These are phyloP conservation scores for Nerophis lumbriciformis DNA, from an alignment of 2,113 vertebrate species.

Conservation along the genomic window DNA sequence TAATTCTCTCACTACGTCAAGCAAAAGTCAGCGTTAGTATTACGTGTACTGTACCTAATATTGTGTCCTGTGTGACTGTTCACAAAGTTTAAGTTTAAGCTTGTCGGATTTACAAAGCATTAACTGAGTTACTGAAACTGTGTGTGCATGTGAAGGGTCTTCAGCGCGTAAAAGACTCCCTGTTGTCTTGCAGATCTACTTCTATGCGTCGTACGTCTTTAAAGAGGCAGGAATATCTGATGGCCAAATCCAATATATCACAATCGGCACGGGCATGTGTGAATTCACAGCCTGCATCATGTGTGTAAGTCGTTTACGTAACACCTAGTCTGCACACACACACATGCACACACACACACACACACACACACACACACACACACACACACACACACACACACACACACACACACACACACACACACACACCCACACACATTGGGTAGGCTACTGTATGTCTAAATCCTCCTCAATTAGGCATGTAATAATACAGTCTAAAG, in stretches of 20 bases:
- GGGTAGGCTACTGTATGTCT: too few species aligned
- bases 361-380: too few species aligned
- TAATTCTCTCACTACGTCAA: too few species aligned
- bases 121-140: background rate
- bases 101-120: background rate
- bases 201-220: conserved; percentile 83
- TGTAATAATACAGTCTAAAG: too few species aligned
- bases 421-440: too few species aligned
- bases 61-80: too few species aligned
- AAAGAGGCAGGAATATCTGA: conserved; percentile 76
- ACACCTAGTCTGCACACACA: too few species aligned
- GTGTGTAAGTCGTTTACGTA: conserved; percentile 74
- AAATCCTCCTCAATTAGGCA: too few species aligned
- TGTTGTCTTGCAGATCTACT: conserved; percentile 77
- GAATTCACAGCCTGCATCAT: conserved; percentile 78
- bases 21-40: too few species aligned
- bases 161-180: background rate
- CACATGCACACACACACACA: background rate
- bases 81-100: background rate
- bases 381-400: too few species aligned
- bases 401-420: background rate
- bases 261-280: conserved; percentile 81
- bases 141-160: too few species aligned
- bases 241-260: conserved; percentile 77
- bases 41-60: too few species aligned